Base-by-base conservation (phyloP, 2,797 vertebrate species). In the Sebastes taczanowskii region DNA sequence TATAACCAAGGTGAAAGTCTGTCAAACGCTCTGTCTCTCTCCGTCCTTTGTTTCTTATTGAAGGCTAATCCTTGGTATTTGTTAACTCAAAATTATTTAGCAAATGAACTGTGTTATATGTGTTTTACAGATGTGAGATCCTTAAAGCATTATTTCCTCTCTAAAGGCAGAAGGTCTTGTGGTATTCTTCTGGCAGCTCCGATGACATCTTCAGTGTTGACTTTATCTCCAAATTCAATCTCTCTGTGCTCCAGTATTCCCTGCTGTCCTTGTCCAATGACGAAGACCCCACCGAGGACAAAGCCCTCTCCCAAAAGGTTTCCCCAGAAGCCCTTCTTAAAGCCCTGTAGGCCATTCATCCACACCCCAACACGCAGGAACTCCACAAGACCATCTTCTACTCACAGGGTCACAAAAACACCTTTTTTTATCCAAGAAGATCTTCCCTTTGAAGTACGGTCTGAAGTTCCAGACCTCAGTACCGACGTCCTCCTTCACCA, bases 281-380 rank as follows among this genome's bases (percentile, higher is more conserved):
- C 97, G 32, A 96, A 98, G 13, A 98, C 97, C 1, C 97, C 97
- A 34, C 98, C 98, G 2, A 99, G 91, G 9, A 98, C 94, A 56
- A 97, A 95, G n/a, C 97, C 98, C 90, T 99, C 98, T 25, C 98
- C 98, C 27, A 96, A 93, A 27, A 98, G 64, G 71, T 99, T 99
- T 55, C 98, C 98, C 56, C 92, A 91, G 56, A 96, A 97, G 68
- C 98, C 98, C 2, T 86, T 93, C 32, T 83, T 96, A 87, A 97
- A 95, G 49, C 97, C 97, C 79, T 97, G 95, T 64, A 97, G 86
- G 61, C 97, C 96, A 71, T 95, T 98, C 75, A 86, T 85, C 97
- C 97, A 98, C 55, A 99, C 97, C 0, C 96, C 96, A 6, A 96
- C 23, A 13, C 97, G 96, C 53, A 98, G 16, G 42, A 46, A 18